These are phyloP conservation scores for Magallana gigas DNA, from an alignment of 1,140 invertebrate species.

Conservation along the genomic window DNA sequence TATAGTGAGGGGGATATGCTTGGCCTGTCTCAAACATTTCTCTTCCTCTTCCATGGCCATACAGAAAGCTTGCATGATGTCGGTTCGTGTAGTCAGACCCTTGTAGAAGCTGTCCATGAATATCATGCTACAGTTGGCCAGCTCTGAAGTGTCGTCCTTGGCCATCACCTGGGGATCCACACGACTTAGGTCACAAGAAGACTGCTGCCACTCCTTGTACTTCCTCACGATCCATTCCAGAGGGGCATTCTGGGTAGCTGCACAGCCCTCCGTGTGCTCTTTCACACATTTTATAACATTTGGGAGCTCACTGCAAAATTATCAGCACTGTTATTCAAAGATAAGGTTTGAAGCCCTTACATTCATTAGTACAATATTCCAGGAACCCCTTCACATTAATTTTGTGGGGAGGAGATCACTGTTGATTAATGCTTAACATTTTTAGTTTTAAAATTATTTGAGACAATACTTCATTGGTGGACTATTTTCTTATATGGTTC, in stretches of 20 bases:
- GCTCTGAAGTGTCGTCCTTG: neutral
- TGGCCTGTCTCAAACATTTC: neutral
- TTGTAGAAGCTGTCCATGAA: slow-evolving; percentile 1
- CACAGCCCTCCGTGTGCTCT: slow-evolving; percentile 31
- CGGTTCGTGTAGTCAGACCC: neutral
- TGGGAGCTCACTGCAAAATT: slow-evolving; percentile 17
- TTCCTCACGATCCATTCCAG: slow-evolving; percentile 1
- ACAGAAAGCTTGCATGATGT: neutral
- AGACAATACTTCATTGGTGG: too few species aligned
- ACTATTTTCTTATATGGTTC: too few species aligned
- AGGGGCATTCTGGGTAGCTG: slow-evolving; percentile 17
- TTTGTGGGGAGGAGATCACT: too few species aligned
- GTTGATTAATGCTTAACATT: too few species aligned
- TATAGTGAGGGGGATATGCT: neutral
- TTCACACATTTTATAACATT: slow-evolving; percentile 19
- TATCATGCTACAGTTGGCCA: neutral
- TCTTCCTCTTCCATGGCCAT: neutral
- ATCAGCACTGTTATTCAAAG: neutral
- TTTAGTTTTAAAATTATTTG: too few species aligned
- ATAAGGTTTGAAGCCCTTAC: too few species aligned
- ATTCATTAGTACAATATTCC: too few species aligned
- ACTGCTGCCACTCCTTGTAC: slow-evolving; percentile 41
- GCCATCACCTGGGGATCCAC: neutral
- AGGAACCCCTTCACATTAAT: too few species aligned
- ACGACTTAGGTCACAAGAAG: neutral